Evolutionary conservation across 2,113 vertebrate genomes (phyloP).

Genomic region (Periophthalmus modestus): DNA sequence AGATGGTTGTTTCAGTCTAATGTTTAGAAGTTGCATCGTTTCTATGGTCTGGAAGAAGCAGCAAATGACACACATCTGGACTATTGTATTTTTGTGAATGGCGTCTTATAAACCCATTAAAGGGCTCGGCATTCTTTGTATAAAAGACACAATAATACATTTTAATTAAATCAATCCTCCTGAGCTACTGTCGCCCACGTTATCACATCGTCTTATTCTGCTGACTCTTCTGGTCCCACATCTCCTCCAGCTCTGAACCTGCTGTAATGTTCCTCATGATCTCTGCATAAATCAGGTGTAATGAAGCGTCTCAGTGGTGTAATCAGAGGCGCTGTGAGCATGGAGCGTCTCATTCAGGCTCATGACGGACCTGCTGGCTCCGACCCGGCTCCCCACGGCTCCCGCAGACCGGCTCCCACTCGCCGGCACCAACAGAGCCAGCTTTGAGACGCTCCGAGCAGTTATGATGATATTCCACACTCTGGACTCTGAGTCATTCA

Average conservation of each 20-base stretch:
- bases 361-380: conserved; percentile 46
- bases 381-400: conserved; percentile 44
- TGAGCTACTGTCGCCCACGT: too few species aligned
- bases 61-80: too few species aligned
- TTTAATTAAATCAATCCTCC: too few species aligned
- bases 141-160: too few species aligned
- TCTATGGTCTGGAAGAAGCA: too few species aligned
- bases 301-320: conserved; percentile 53
- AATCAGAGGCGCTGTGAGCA: conserved; percentile 46
- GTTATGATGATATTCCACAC: conserved; percentile 67
- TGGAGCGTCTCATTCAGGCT: conserved; percentile 41
- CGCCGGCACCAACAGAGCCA: conserved; percentile 71
- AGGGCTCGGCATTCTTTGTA: too few species aligned
- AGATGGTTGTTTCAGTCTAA: too few species aligned
- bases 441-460: conserved; percentile 71
- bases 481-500: too few species aligned
- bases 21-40: too few species aligned
- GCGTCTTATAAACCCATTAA: too few species aligned
- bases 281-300: conserved; percentile 45
- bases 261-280: conserved; percentile 22
- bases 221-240: conserved; percentile 9
- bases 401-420: conserved; percentile 36
- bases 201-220: conserved; percentile 10
- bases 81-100: too few species aligned
- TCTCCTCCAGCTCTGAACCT: conserved; percentile 25